Conservation (phyloP, 2,888 invertebrate genomes). For the Ectropis crepuscularia region DNA sequence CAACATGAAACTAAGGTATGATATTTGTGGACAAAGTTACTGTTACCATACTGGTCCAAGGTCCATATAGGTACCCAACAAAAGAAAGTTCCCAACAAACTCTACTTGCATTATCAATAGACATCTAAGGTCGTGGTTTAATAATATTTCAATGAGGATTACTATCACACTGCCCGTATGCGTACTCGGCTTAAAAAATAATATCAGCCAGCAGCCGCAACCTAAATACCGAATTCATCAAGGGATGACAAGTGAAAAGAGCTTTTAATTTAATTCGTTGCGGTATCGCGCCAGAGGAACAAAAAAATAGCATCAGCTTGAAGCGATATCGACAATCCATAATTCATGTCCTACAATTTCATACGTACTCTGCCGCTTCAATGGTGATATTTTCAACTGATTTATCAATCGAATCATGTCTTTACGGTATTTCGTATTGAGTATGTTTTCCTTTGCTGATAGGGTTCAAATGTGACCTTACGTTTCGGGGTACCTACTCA, state of each 20-base stretch:
- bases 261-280: constrained; percentile 85
- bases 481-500: constrained; percentile 55
- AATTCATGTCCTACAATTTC: constrained; percentile 85
- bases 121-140: too few species aligned
- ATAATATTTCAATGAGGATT: too few species aligned
- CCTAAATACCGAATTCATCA: constrained; percentile 82
- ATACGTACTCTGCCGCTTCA: constrained; percentile 68
- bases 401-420: constrained; percentile 59
- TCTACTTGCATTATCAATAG: too few species aligned
- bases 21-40: too few species aligned
- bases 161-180: too few species aligned
- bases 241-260: constrained; percentile 83
- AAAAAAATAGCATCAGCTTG: constrained; percentile 84
- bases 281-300: constrained; percentile 79
- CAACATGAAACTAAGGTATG: too few species aligned
- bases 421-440: constrained; percentile 53
- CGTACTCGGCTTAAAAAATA: constrained; percentile 48
- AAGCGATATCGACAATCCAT: constrained; percentile 85
- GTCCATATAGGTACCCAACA: too few species aligned
- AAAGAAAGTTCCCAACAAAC: too few species aligned
- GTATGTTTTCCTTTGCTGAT: constrained; percentile 51
- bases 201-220: constrained; percentile 56
- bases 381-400: constrained; percentile 55
- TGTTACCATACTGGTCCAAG: too few species aligned
- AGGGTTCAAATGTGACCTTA: constrained; percentile 54